Evolutionary conservation across 2,113 vertebrate genomes (phyloP).

Genomic region (Calypte anna): DNA sequence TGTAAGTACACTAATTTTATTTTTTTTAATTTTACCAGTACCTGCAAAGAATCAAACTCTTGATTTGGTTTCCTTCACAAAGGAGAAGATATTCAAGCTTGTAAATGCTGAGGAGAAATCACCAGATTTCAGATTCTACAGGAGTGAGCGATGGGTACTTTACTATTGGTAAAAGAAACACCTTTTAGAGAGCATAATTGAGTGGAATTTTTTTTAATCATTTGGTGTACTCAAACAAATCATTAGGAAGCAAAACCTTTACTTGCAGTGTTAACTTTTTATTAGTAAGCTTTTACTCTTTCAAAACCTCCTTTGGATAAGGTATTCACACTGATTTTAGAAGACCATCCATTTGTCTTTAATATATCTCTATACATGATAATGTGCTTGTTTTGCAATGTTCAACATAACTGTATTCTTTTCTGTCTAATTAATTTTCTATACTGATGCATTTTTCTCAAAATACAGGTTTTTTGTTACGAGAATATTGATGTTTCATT

Average conservation of each 20-base stretch:
- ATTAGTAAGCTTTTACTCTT: not conserved
- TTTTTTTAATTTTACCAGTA: not conserved
- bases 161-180: not conserved
- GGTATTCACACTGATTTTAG: not conserved
- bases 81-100: not conserved
- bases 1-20: not conserved
- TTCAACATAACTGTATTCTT: not conserved
- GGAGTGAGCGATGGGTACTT: rapidly evolving
- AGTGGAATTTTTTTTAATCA: not conserved
- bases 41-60: not conserved
- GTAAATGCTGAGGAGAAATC: not conserved
- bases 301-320: not conserved
- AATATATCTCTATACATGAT: not conserved
- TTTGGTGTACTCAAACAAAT: not conserved
- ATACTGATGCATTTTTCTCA: not conserved
- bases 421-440: not conserved
- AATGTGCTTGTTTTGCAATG: not conserved
- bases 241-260: not conserved
- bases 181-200: not conserved
- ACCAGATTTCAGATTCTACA: not conserved
- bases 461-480: rapidly evolving
- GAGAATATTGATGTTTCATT: not conserved
- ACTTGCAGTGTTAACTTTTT: not conserved
- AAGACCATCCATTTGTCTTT: not conserved
- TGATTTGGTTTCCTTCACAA: not conserved